Conservation (phyloP, 2,113 vertebrate species). For the Archocentrus centrarchus region DNA sequence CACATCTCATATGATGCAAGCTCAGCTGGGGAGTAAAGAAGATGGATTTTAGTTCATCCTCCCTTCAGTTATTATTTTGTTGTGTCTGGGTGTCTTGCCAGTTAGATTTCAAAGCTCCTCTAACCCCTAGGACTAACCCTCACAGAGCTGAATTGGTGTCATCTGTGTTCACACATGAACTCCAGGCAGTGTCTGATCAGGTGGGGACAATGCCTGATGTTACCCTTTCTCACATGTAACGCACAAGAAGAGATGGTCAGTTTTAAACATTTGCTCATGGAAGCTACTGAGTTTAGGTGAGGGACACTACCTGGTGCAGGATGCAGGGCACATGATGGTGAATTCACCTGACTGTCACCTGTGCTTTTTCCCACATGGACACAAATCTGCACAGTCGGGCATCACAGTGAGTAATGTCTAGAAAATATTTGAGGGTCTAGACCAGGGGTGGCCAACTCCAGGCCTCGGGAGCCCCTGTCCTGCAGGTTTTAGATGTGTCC, state of each 20-base stretch:
- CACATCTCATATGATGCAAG: background rate
- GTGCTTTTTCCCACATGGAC: background rate
- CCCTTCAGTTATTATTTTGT: background rate
- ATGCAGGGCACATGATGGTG: background rate
- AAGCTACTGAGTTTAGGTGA: background rate
- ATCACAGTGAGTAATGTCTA: too few species aligned
- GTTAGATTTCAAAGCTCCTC: background rate
- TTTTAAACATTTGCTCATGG: background rate
- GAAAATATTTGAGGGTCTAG: too few species aligned
- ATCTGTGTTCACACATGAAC: background rate
- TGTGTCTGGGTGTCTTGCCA: background rate
- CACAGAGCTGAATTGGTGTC: background rate
- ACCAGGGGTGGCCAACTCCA: too few species aligned
- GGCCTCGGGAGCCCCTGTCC: too few species aligned
- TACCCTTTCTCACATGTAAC: background rate
- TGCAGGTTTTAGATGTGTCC: too few species aligned
- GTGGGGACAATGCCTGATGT: background rate
- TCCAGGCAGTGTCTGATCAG: constrained; percentile 3
- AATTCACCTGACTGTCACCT: background rate
- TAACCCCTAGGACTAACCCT: background rate
- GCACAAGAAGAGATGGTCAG: background rate
- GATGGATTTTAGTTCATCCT: background rate
- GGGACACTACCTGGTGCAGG: background rate
- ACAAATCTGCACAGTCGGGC: background rate
- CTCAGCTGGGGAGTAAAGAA: constrained; percentile 6